Evolutionary conservation across 2,113 vertebrate species (phyloP).

Genomic region (Lipophrys pholis): DNA sequence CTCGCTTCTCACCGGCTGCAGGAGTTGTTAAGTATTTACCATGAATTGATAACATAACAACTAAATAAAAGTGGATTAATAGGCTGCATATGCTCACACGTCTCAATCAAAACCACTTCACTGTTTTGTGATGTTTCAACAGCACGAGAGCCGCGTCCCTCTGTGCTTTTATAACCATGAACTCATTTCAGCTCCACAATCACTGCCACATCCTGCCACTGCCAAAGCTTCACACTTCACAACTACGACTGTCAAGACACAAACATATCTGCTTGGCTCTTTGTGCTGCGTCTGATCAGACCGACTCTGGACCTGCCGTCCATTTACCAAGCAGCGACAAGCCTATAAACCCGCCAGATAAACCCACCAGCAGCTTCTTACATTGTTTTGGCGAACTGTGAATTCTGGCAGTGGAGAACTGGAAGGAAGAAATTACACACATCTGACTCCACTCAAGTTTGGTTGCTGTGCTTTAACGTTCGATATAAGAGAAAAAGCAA

Average conservation of each 20-base stretch:
- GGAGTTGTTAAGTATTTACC: background rate
- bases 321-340: conserved; percentile 25
- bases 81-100: background rate
- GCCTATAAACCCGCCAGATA: conserved; percentile 46
- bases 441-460: conserved; percentile 8
- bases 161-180: background rate
- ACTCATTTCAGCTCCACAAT: background rate
- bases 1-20: no score
- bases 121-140: background rate
- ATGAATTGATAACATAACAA: background rate
- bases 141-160: background rate
- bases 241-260: background rate
- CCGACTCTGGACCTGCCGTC: background rate
- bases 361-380: no score
- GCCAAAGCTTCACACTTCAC: conserved; percentile 19
- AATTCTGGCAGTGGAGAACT: conserved; percentile 9
- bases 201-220: background rate
- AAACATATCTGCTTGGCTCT: conserved; percentile 30
- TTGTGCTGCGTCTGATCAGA: background rate
- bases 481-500: conserved; percentile 17
- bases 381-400: conserved; percentile 24
- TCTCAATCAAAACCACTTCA: background rate
- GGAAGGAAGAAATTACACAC: conserved; percentile 29
- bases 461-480: conserved; percentile 11
- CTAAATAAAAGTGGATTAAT: background rate